Percentiles rank a stretch among this genome's conserved stretches.
Evolutionary conservation across 2,113 vertebrate species (phyloP).

Genomic region (Caretta caretta): DNA sequence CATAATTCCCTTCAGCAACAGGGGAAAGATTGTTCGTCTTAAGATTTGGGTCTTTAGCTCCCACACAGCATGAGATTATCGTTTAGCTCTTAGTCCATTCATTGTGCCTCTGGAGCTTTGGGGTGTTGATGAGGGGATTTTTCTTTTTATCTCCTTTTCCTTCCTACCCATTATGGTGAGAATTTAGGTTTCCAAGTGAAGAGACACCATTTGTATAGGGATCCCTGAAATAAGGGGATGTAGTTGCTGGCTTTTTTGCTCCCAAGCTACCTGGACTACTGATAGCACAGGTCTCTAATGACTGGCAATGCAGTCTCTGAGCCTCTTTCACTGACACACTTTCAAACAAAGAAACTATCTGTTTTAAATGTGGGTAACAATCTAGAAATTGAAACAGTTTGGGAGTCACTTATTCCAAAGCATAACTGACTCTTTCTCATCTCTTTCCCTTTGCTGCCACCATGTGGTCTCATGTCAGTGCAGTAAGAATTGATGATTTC

Average conservation of each 20-base stretch:
- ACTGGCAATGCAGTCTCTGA: accelerated
- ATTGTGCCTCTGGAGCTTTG: background rate
- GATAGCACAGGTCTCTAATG: background rate
- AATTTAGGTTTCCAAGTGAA: background rate
- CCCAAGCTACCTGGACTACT: background rate
- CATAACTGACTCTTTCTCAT: background rate
- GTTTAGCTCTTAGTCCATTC: conserved; percentile 1
- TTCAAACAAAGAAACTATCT: background rate
- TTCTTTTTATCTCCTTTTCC: background rate
- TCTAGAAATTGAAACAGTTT: background rate
- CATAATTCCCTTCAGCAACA: background rate
- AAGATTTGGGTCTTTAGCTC: background rate
- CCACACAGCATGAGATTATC: background rate
- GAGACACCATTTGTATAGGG: background rate
- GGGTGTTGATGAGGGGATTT: background rate
- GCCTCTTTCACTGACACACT: background rate
- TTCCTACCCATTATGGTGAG: background rate
- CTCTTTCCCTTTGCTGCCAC: conserved; percentile 42
- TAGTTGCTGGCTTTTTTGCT: background rate
- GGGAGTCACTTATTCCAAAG: background rate
- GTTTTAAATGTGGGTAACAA: background rate
- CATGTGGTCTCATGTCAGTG: background rate
- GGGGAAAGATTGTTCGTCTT: background rate
- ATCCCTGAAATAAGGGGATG: background rate
- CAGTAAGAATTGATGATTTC: accelerated